Conservation (phyloP, 1,140 invertebrate species). For the Lordiphosa stackelbergi region DNA sequence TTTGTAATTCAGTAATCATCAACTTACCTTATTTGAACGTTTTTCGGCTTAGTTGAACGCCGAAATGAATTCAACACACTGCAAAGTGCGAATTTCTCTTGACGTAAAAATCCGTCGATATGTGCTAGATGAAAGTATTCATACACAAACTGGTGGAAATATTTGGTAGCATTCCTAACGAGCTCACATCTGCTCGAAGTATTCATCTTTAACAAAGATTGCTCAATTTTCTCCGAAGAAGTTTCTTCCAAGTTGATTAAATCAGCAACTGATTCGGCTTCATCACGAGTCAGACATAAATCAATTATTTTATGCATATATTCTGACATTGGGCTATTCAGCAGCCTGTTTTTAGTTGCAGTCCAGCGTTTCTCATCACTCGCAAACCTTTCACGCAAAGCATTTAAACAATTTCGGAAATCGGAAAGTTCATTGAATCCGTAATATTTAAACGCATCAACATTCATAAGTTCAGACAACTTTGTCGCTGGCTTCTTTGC, state of each 20-base stretch:
- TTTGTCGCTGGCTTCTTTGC: neutral
- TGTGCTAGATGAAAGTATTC: constrained; percentile 26
- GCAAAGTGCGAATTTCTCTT: constrained; percentile 30
- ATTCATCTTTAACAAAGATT: constrained; percentile 14
- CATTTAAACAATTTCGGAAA: constrained; percentile 15
- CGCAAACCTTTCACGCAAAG: neutral
- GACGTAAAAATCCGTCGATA: constrained; percentile 2
- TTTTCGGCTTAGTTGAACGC: constrained; percentile 9
- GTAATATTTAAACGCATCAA: constrained; percentile 34
- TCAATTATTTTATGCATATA: constrained; percentile 22
- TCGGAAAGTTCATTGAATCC: constrained; percentile 17
- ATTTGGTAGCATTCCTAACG: constrained; percentile 5
- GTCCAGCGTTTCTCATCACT: neutral
- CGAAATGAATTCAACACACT: constrained; percentile 14
- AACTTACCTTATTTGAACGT: constrained; percentile 31
- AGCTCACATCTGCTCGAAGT: constrained; percentile 28
- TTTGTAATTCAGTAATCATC: neutral
- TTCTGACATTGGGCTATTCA: constrained; percentile 19
- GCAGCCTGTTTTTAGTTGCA: neutral
- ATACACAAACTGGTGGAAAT: constrained; percentile 25
- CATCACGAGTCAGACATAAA: constrained; percentile 2
- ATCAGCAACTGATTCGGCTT: constrained; percentile 11
- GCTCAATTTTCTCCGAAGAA: neutral
- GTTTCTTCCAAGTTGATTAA: neutral
- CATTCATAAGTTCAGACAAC: constrained; percentile 10